Conservation (phyloP, 2,113 vertebrate genomes). For the Nanorana parkeri region DNA sequence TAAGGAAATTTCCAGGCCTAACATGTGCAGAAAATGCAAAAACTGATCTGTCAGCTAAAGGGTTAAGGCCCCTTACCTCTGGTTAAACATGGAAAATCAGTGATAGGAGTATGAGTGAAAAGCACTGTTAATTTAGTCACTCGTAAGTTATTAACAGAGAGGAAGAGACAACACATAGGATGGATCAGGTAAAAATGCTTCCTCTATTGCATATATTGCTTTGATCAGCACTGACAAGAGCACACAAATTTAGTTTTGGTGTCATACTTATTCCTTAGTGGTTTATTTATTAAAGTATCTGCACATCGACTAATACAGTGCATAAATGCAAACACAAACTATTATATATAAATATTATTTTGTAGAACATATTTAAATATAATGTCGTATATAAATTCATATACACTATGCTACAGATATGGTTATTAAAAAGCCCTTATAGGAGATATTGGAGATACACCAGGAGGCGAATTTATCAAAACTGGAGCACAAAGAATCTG, state of each 20-base stretch:
- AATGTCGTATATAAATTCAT: no score
- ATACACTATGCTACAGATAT: no score
- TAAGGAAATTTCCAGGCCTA: no score
- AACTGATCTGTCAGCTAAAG: no score
- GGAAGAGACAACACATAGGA: not conserved
- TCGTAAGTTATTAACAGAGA: not conserved
- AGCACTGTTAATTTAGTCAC: not conserved
- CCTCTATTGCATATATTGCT: not conserved
- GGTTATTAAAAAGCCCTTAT: constrained; percentile 15
- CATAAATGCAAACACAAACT: not conserved
- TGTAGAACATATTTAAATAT: no score
- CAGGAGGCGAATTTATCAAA: no score
- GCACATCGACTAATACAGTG: not conserved
- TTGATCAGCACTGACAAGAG: not conserved
- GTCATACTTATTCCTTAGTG: constrained; percentile 1
- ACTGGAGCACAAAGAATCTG: no score
- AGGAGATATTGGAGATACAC: constrained; percentile 24
- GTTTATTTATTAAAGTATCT: constrained; percentile 11
- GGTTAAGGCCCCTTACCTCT: no score
- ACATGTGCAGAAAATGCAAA: no score
- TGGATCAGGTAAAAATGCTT: not conserved
- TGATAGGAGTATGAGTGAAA: not conserved
- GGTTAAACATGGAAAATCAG: no score
- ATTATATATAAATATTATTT: constrained; percentile 19
- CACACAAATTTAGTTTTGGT: constrained; percentile 12